Evolutionary conservation across 2,797 vertebrate species (phyloP), one percentile per base, ranked within the genome.

Genomic region (Myiothlypis chrysogaster): DNA sequence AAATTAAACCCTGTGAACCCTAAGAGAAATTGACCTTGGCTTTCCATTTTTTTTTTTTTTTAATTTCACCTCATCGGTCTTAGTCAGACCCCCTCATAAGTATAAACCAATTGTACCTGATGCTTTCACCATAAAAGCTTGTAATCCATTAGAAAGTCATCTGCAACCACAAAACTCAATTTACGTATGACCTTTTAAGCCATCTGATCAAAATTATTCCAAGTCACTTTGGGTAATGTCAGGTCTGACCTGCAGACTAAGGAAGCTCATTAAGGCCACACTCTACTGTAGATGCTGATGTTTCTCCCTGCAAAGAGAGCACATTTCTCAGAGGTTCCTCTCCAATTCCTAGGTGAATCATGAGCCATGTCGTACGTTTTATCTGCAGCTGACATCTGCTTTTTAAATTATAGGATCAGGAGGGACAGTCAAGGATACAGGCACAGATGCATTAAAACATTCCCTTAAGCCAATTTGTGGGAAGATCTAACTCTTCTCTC

Each of bases 91-190:
- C 47, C 43, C 41, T 63, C 11, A 0, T 53, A 94, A 84, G 73
- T 39, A 90, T 60, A 82, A 93, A 72, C 79, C 44, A n/a, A 88
- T 84, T 91, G 73, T 43, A 88, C 32, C 28, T 9, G 1, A 83
- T 84, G 87, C 44, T 83, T 88, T 83, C 59, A 66, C 9, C 30
- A 73, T 53, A 84, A 91, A 90, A 88, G 61, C 83, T n/a, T 76
- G 79, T 86, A 92, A 96, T 86, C 87, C 87, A 81, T 88, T 81
- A 88, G 47, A 72, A 92, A 90, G 49, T 83, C 77, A 94, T 91
- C 87, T 70, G 73, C 7, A 22, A 76, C 77, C 80, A 82, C 80
- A 83, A 70, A 91, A 88, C 80, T 93, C 77, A 50, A 90, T 95
- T 95, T 90, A 82, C 1, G 0, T 64, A 72, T 37, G 83, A 94